Conservation (phyloP, 2,797 vertebrate species). For the Bufotes viridis region DNA sequence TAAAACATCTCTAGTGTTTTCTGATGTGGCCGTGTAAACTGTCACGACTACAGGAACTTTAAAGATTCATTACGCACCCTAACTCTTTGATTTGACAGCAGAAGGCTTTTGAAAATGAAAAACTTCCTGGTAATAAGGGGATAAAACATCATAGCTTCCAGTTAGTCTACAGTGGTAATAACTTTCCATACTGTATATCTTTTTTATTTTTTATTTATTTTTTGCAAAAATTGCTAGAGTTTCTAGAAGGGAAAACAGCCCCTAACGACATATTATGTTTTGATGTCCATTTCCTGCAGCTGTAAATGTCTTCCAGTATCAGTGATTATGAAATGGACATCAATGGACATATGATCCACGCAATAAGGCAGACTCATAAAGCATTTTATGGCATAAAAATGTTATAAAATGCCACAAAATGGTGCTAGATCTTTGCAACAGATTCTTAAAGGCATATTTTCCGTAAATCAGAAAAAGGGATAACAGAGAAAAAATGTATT, state of each 20-base stretch:
- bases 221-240: background rate
- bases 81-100: conserved; percentile 3
- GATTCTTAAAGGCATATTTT: background rate
- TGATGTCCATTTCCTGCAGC: too few species aligned
- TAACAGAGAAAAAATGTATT: too few species aligned
- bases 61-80: conserved; percentile 13
- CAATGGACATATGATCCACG: too few species aligned
- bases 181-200: too few species aligned
- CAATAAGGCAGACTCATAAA: background rate
- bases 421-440: background rate
- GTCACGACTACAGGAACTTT: conserved; percentile 27
- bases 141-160: background rate
- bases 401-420: too few species aligned
- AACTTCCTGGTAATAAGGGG: background rate
- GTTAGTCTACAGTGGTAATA: background rate
- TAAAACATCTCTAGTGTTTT: conserved; percentile 12
- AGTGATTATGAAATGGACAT: too few species aligned
- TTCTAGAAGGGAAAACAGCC: background rate
- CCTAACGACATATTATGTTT: too few species aligned
- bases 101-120: conserved; percentile 6
- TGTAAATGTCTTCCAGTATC: too few species aligned
- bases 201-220: background rate
- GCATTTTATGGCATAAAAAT: background rate
- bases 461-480: background rate
- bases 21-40: conserved; percentile 22